Evolutionary conservation across 2,888 invertebrate species (phyloP).

Genomic region (Actias luna): DNA sequence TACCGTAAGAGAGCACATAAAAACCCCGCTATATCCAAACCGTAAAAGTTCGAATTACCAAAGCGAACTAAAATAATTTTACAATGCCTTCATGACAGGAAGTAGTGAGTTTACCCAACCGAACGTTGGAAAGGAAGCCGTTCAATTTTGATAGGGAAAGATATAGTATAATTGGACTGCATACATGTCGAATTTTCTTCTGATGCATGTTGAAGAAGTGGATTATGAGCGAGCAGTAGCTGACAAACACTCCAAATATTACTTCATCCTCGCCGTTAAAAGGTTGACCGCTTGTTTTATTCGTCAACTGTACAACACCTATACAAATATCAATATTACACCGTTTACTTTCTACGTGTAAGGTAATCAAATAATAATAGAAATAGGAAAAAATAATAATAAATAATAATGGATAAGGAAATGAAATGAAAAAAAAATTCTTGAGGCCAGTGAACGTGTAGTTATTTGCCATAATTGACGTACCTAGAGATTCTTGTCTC

Average conservation of each 20-base stretch:
- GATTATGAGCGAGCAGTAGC: conserved; percentile 81
- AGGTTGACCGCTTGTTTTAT: conserved; percentile 70
- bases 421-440: no score
- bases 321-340: conserved; percentile 9
- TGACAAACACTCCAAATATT: conserved; percentile 79
- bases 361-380: background rate
- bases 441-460: no score
- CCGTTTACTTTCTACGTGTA: no score
- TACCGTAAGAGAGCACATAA: no score
- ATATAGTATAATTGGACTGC: background rate
- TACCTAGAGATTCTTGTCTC: no score
- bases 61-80: no score
- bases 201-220: conserved; percentile 79
- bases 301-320: conserved; percentile 83
- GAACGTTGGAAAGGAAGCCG: background rate
- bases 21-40: no score
- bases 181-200: conserved; percentile 69
- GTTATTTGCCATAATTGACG: no score
- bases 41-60: no score
- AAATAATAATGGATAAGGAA: no score
- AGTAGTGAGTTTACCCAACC: background rate
- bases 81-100: no score
- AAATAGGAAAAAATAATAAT: background rate
- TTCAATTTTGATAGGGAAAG: background rate
- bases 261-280: conserved; percentile 79